These are phyloP conservation scores for Elephantulus edwardii DNA, from an alignment of 2,113 vertebrate genomes.

Conservation along the genomic window DNA sequence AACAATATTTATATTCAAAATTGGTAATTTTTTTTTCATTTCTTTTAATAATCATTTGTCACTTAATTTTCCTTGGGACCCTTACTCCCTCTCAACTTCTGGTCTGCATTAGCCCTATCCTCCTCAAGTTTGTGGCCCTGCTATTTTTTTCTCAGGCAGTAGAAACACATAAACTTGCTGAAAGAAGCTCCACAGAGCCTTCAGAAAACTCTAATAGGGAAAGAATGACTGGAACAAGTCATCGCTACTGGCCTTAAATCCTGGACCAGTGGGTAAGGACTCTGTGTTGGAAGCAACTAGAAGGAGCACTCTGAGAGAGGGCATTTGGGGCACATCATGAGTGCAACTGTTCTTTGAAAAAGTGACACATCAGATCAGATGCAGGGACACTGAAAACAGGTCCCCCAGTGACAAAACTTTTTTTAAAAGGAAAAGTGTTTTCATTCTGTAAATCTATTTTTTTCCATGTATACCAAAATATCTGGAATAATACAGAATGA, in stretches of 20 bases:
- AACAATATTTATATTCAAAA: not conserved
- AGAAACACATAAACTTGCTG: not conserved
- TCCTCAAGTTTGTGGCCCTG: not conserved
- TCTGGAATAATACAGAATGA: too few relatives aligned
- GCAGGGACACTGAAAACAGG: not conserved
- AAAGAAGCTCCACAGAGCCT: not conserved
- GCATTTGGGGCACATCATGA: accelerated
- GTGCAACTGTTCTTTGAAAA: not conserved
- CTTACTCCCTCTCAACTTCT: not conserved
- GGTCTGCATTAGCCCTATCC: accelerated
- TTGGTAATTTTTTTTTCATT: not conserved
- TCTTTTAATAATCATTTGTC: not conserved
- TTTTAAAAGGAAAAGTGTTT: too few relatives aligned
- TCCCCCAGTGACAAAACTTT: not conserved
- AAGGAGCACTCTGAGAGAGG: not conserved
- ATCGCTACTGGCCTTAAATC: not conserved
- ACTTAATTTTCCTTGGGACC: not conserved
- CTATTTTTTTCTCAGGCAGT: not conserved
- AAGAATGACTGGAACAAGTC: not conserved
- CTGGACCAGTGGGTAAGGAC: not conserved
- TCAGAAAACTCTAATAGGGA: not conserved
- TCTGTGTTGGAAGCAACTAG: not conserved
- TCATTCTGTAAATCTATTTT: too few relatives aligned
- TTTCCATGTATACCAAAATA: too few relatives aligned
- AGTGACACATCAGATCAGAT: not conserved